Conservation (phyloP, 1,140 invertebrate species). For the Drosophila asahinai region DNA sequence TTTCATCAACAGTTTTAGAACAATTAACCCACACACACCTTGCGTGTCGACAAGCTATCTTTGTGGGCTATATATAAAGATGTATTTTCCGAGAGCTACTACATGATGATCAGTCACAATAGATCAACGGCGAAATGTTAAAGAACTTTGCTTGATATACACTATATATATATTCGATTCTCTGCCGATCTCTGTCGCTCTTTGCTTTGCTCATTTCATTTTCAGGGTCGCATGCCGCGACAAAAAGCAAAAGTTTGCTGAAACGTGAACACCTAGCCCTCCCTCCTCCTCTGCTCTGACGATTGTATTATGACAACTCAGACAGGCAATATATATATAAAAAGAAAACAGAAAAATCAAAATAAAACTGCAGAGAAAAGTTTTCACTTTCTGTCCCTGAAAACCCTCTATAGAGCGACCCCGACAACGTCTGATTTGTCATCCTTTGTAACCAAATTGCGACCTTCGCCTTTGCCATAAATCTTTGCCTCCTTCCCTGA, state of each 20-base stretch:
- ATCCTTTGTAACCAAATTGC: slow-evolving; percentile 52
- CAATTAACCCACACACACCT: slow-evolving; percentile 56
- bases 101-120: slow-evolving; percentile 70
- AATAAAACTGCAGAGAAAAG: slow-evolving; percentile 14
- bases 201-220: slow-evolving; percentile 24
- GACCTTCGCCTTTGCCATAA: slow-evolving; percentile 76
- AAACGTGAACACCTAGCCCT: slow-evolving; percentile 29
- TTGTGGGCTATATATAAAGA: slow-evolving; percentile 15
- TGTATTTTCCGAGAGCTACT: slow-evolving; percentile 9
- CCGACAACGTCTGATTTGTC: slow-evolving; percentile 36
- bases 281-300: background rate
- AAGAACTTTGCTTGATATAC: slow-evolving; percentile 60
- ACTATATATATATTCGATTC: slow-evolving; percentile 7
- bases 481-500: slow-evolving; percentile 35
- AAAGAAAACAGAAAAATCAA: slow-evolving; percentile 9
- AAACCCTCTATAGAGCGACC: slow-evolving; percentile 17
- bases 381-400: slow-evolving; percentile 66
- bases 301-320: slow-evolving; percentile 70
- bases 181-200: slow-evolving; percentile 11
- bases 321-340: slow-evolving; percentile 52
- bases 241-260: slow-evolving; percentile 72
- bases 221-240: slow-evolving; percentile 69
- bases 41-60: slow-evolving; percentile 12
- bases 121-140: slow-evolving; percentile 65
- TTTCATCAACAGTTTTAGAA: slow-evolving; percentile 41